These are phyloP conservation scores for Actinemys pallida DNA, from an alignment of 2,113 vertebrate species.

Conservation along the genomic window DNA sequence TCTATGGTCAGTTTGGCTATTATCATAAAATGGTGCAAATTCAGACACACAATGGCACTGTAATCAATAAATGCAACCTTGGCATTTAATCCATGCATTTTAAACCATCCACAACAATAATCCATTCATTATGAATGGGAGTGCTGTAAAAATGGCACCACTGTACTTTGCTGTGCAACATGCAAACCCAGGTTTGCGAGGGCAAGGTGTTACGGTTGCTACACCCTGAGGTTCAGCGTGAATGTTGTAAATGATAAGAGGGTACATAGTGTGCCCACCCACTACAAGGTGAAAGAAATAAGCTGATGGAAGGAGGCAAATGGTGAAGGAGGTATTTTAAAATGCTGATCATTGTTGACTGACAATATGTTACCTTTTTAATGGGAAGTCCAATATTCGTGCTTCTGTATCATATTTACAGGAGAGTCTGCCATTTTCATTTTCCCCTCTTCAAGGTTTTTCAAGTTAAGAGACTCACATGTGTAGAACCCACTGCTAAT, in stretches of 20 bases:
- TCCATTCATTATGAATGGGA: background rate
- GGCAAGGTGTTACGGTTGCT: background rate
- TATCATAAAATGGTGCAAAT: background rate
- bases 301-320: background rate
- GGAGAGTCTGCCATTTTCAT: background rate
- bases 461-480: background rate
- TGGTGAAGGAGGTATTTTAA: background rate
- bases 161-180: background rate
- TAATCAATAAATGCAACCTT: background rate
- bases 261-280: rapidly evolving
- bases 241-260: background rate
- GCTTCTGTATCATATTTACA: background rate
- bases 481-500: background rate
- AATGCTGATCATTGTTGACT: background rate
- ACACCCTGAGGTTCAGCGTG: background rate
- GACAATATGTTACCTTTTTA: background rate
- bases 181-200: background rate
- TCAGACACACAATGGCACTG: rapidly evolving
- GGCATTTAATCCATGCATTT: background rate
- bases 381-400: background rate
- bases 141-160: background rate
- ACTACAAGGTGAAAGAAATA: background rate
- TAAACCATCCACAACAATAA: background rate
- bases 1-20: background rate
- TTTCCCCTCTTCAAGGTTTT: background rate